Evolutionary conservation across 1,140 invertebrate species (phyloP).

Genomic region (Teleogryllus occipitalis): DNA sequence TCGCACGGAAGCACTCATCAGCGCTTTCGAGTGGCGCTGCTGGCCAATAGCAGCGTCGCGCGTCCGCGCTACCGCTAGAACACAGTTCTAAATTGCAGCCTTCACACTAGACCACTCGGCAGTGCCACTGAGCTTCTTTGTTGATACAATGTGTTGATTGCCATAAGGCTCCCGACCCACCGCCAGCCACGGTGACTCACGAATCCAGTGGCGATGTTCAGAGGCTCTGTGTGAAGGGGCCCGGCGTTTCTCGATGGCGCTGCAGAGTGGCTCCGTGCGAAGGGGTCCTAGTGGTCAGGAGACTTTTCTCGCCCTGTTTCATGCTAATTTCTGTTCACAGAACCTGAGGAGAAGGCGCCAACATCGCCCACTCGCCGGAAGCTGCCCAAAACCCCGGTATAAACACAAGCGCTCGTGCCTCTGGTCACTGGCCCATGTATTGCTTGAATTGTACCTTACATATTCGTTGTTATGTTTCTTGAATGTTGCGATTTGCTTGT

Average conservation of each 20-base stretch:
- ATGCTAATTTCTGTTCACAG: conserved; percentile 37
- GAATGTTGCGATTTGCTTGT: not conserved
- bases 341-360: conserved; percentile 70
- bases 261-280: not conserved
- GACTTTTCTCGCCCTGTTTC: not conserved
- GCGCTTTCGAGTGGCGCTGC: too few relatives aligned
- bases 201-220: not conserved
- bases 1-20: too few relatives aligned
- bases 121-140: too few relatives aligned
- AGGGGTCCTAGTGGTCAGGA: not conserved
- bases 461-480: not conserved
- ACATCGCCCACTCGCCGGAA: conserved; percentile 81
- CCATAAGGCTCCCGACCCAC: not conserved
- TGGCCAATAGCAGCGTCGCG: too few relatives aligned
- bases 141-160: too few relatives aligned
- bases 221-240: not conserved
- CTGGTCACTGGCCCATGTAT: not conserved
- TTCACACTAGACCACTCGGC: too few relatives aligned
- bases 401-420: conserved; percentile 35
- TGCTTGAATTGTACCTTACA: not conserved
- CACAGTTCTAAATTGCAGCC: too few relatives aligned
- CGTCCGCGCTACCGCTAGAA: too few relatives aligned
- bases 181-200: not conserved
- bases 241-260: too few relatives aligned
- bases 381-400: conserved; percentile 90